Base-by-base conservation (phyloP, 2,888 invertebrate genomes). In the Zootermopsis nevadensis region DNA sequence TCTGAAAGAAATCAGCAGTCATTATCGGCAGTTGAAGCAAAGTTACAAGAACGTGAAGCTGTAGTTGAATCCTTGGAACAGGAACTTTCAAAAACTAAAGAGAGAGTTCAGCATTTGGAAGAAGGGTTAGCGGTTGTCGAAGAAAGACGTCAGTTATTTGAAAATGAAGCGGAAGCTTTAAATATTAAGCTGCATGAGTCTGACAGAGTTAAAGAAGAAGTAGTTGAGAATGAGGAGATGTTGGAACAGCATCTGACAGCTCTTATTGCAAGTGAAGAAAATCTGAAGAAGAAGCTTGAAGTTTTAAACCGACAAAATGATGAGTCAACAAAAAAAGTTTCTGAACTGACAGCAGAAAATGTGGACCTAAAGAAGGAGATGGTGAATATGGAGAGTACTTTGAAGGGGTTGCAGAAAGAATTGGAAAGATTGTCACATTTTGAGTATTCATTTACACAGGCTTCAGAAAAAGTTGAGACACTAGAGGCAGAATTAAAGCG, bases 11-110 rank as follows among this genome's bases (percentile, higher is more conserved):
- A 42, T 31, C 87, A 90, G 83, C 89, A 87, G 85, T 91, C 90
- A 87, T 87, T 89, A 69, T 89, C 89, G 85, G 91, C 92, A 6
- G 90, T 92, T 81, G 92, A 94, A 85, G 94, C 94, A 2, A 95
- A 95, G 89, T 88, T 96, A 22, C 94, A 94, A 88, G 95, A 96
- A 88, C 91, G 94, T 84, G 94, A 95, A 87, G 91, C 94, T 77
- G 94, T 94, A 85, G 94, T 95, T 82, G 95, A 96, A 88, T 93
- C 92, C 66, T 89, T 95, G 83, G 94, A 95, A 88, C 89, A 91
- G 42, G 95, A 95, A 87, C 91, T 94, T 80, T 89, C 88, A 3
- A 93, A 93, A 86, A 93, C 93, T 82, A 93, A 93, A 86, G 92
- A 91, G 12, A 93, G 93, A 86, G 92, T 94, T 66, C 90, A 91